Base-by-base conservation (phyloP, 2,888 invertebrate species). In the Drosophila quasianomalipes region DNA sequence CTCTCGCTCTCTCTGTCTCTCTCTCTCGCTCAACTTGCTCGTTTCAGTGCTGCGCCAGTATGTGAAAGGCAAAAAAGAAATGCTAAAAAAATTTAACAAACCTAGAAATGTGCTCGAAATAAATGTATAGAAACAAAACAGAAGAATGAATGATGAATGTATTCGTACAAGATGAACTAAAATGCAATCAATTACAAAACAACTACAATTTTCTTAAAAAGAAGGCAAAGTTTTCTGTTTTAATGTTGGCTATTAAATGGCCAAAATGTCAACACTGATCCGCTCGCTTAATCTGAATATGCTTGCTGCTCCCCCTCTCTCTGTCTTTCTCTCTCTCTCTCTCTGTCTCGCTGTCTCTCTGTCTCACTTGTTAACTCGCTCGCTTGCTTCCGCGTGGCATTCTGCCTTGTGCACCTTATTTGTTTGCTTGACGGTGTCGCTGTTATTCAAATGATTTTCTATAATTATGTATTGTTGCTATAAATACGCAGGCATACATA, bases 401-500 rank as follows among this genome's bases (percentile, higher is more conserved):
- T 87, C 81, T 60, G 52, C 68, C 70, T 76, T 64, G 85, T 83
- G 78, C 83, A 74, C 75, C 83, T 76, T 79, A 75, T 85, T 79
- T 74, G 69, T 83, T 79, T 73, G 69, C 79, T 82, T 47, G 66
- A 66, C 62, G 60, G 68, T 75, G 69, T 59, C 59, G 76, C 44
- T 49, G 52, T 54, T 61, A 61, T 65, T 77, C 80, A 52, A 74
- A 80, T 78, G 75, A 69, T 74, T 85, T 70, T 84, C 82, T 85
- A 82, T 84, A 76, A 79, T 91, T 84, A 83, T 81, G 85, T 82
- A 87, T 85, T 83, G 81, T 81, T 85, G 77, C 85, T 85, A 85
- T 81, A 70, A 85, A 87, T 85, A 85, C 77, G 69, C 68, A 74
- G 59, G 66, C 75, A 35, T 60, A 67, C 60, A 77, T 44, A 60